phyloP scores from a whole-genome alignment of 2,888 invertebrate genomes.

The Nezara viridula region DNA sequence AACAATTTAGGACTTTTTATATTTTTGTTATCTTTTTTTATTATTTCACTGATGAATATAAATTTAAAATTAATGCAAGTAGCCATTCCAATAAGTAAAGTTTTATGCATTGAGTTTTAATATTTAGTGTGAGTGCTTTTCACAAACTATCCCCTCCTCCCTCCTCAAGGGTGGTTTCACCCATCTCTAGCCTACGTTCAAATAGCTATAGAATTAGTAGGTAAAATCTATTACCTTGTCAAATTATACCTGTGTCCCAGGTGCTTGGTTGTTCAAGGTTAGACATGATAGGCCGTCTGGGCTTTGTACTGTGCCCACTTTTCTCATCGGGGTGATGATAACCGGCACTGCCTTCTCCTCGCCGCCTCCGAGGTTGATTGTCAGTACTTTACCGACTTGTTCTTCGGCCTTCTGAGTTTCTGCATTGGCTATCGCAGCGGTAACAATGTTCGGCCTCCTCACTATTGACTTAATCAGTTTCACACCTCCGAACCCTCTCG shows the following conservation, averaged over 20 bases:
- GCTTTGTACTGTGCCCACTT: not conserved
- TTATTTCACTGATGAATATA: too few relatives aligned
- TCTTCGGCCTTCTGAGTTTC: not conserved
- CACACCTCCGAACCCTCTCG: not conserved
- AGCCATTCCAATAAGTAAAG: too few relatives aligned
- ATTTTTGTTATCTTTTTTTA: too few relatives aligned
- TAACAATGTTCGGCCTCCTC: conserved; percentile 24
- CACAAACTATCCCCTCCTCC: too few relatives aligned
- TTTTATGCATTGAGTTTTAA: too few relatives aligned
- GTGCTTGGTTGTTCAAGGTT: not conserved
- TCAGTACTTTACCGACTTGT: not conserved
- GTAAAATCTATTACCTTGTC: not conserved
- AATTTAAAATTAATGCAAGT: too few relatives aligned
- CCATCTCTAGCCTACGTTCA: not conserved
- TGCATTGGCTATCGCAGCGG: conserved; percentile 8
- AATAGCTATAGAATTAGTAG: too few relatives aligned
- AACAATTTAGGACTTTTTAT: too few relatives aligned
- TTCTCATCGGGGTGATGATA: not conserved
- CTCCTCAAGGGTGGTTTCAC: not conserved
- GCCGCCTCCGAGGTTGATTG: not conserved
- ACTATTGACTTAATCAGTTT: not conserved
- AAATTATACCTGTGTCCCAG: conserved; percentile 25
- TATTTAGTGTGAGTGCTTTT: too few relatives aligned
- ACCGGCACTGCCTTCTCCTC: conserved; percentile 16
- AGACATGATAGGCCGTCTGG: not conserved